Conservation (phyloP, 2,888 invertebrate species). For the Folsomia manolachei region DNA sequence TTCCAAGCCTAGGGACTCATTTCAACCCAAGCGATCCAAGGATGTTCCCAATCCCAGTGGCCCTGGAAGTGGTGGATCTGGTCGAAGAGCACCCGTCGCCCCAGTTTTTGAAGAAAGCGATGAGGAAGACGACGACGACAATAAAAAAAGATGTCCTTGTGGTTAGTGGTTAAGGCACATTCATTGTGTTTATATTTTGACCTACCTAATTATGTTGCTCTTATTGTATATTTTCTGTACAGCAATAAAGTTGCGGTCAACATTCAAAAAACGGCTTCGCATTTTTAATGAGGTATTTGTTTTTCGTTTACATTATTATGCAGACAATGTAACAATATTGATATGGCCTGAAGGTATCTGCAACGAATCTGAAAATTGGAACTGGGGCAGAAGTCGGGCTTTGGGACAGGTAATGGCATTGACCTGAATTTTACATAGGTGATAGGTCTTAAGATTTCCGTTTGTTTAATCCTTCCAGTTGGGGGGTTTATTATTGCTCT, state of each 20-base stretch:
- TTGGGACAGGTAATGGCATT: conserved; percentile 14
- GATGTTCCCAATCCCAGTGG: background rate
- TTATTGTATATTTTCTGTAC: background rate
- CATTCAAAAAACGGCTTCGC: background rate
- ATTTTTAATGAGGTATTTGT: background rate
- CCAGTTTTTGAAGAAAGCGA: background rate
- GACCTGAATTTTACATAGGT: no score
- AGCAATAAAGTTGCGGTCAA: background rate
- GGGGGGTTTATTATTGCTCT: conserved; percentile 28
- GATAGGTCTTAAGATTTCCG: no score
- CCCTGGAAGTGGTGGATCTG: background rate
- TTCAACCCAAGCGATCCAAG: background rate
- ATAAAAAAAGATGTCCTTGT: background rate
- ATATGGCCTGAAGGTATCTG: no score
- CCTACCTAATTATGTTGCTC: background rate
- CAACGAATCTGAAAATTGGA: conserved; percentile 7
- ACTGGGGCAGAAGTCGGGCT: conserved; percentile 7
- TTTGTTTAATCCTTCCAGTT: no score
- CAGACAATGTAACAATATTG: no score
- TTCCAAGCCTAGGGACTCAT: background rate
- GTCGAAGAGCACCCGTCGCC: background rate
- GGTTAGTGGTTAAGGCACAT: background rate
- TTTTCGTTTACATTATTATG: no score
- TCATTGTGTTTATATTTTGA: background rate
- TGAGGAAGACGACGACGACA: background rate